A percentile compares a stretch with the other conserved stretches of the same genome.
Evolutionary conservation across 2,888 invertebrate genomes (phyloP).

Genomic region (Xylota sylvarum): DNA sequence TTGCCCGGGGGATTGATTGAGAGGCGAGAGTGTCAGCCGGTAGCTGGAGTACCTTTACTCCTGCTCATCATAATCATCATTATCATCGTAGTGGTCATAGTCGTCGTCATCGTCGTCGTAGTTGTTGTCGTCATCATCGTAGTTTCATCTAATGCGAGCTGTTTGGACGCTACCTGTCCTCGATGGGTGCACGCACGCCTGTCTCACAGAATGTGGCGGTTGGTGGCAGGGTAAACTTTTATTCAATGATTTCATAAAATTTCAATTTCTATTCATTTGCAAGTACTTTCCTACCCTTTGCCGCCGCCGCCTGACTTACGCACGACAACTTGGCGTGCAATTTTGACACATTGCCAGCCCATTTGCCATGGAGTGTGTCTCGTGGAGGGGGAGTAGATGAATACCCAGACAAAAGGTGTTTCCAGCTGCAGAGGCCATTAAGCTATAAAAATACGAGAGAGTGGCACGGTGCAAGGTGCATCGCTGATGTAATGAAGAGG

Average conservation of each 20-base stretch:
- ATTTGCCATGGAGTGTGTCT: background rate
- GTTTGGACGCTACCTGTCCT: conserved; percentile 51
- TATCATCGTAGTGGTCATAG: conserved; percentile 35
- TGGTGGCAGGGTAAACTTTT: conserved; percentile 8
- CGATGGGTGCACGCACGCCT: conserved; percentile 1
- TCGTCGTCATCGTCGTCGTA: conserved; percentile 25
- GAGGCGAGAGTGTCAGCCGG: conserved; percentile 73
- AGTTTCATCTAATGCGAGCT: conserved; percentile 40
- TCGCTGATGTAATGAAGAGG: conserved; percentile 28
- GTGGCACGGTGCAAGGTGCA: conserved; percentile 43
- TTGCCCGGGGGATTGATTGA: conserved; percentile 62
- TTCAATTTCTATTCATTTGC: conserved; percentile 55
- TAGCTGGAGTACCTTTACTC: conserved; percentile 71
- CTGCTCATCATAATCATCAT: conserved; percentile 61
- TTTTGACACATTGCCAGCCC: conserved; percentile 56
- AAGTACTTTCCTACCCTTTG: background rate
- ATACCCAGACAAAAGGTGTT: conserved; percentile 36
- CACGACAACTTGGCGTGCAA: conserved; percentile 37
- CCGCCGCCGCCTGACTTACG: conserved; percentile 40
- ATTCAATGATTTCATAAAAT: conserved; percentile 51
- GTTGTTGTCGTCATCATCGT: conserved; percentile 2
- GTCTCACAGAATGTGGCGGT: background rate
- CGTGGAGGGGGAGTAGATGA: background rate
- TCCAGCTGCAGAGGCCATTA: conserved; percentile 35
- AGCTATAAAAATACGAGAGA: conserved; percentile 25